Conservation (phyloP, 2,888 invertebrate species). For the Nomada flava region DNA sequence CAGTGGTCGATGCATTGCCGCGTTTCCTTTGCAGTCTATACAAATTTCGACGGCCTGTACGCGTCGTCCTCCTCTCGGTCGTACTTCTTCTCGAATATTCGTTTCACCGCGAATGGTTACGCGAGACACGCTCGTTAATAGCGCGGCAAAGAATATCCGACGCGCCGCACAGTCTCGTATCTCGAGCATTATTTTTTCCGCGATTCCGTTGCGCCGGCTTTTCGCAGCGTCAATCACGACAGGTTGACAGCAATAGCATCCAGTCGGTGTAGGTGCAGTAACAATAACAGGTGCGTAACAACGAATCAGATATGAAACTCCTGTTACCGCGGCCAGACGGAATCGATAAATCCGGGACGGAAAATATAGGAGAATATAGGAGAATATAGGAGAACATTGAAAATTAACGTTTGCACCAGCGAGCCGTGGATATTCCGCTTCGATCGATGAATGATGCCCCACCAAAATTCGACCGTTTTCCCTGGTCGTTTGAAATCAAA, state of each 20-base stretch:
- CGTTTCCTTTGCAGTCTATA: slow-evolving; percentile 5
- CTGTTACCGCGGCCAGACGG: slow-evolving; percentile 52
- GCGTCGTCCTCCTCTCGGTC: neutral
- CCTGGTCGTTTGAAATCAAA: neutral
- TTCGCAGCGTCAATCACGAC: slow-evolving; percentile 57
- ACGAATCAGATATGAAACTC: slow-evolving; percentile 70
- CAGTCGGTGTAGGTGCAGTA: slow-evolving; percentile 50
- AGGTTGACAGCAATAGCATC: slow-evolving; percentile 59
- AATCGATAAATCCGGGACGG: slow-evolving; percentile 51
- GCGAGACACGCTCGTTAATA: neutral
- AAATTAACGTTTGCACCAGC: slow-evolving; percentile 51
- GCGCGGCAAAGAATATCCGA: neutral
- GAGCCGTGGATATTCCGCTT: neutral
- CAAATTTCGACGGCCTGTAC: neutral
- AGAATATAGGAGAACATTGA: slow-evolving; percentile 42
- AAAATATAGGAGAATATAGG: slow-evolving; percentile 43
- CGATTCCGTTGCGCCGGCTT: slow-evolving; percentile 54
- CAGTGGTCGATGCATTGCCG: slow-evolving; percentile 29
- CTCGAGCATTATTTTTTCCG: slow-evolving; percentile 54
- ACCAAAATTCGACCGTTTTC: slow-evolving; percentile 9
- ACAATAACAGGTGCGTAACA: slow-evolving; percentile 66
- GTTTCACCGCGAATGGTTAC: neutral
- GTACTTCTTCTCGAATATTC: neutral
- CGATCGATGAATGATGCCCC: slow-evolving; percentile 25
- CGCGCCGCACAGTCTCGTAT: neutral